phyloP scores from a whole-genome alignment of 1,140 invertebrate species.

The Argopecten irradians region DNA sequence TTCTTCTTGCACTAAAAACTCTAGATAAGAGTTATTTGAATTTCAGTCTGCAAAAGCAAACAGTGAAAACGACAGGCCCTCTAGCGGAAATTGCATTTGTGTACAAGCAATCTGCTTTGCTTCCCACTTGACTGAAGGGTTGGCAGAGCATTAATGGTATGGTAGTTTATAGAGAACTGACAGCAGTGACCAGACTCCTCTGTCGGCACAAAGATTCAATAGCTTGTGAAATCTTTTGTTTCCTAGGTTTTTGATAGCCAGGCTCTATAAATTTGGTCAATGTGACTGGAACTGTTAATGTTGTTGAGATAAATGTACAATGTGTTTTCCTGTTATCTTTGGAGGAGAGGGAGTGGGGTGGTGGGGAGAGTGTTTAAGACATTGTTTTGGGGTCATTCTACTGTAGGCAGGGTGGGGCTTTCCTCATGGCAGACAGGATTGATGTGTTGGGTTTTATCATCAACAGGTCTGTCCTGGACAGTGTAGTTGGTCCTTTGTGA shows the following conservation, averaged over 20 bases:
- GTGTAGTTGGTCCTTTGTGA: neutral
- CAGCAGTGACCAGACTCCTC: neutral
- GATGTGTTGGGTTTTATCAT: neutral
- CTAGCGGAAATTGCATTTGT: neutral
- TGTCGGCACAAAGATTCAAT: slow-evolving; percentile 9
- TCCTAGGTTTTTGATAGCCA: neutral
- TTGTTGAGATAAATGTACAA: neutral
- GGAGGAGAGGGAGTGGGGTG: neutral
- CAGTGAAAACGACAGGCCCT: neutral
- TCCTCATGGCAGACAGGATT: neutral
- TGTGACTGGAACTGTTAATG: neutral
- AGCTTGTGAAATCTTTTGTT: slow-evolving; percentile 22
- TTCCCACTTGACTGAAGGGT: neutral
- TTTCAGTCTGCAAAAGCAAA: slow-evolving; percentile 1
- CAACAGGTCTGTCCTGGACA: neutral
- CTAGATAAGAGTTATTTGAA: neutral
- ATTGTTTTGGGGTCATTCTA: slow-evolving; percentile 15
- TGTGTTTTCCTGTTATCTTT: neutral
- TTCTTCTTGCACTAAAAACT: neutral
- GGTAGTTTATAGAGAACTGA: slow-evolving; percentile 21
- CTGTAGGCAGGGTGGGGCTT: neutral
- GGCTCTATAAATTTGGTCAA: slow-evolving; percentile 10
- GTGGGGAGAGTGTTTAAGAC: neutral
- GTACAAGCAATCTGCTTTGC: neutral
- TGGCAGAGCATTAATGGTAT: neutral